These are phyloP conservation scores for Melangyna quadrimaculata DNA, from an alignment of 2,888 invertebrate species.

Conservation along the genomic window DNA sequence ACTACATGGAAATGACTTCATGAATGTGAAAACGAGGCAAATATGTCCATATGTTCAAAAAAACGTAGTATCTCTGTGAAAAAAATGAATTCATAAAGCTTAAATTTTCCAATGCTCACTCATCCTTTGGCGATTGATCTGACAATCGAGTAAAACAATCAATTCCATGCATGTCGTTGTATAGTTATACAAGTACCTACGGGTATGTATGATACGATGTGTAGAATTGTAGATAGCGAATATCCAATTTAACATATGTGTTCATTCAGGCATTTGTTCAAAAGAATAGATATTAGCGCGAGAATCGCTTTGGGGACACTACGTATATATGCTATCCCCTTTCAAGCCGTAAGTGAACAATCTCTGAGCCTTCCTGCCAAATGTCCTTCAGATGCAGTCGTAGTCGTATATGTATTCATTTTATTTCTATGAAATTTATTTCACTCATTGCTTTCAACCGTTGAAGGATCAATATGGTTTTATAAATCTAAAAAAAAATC, in stretches of 20 bases:
- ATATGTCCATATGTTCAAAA: neutral
- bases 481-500: neutral
- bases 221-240: neutral
- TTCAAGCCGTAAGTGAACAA: slow-evolving; percentile 36
- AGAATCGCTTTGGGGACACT: neutral
- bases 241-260: slow-evolving; percentile 49
- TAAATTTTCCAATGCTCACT: slow-evolving; percentile 1
- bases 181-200: slow-evolving; percentile 2
- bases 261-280: slow-evolving; percentile 2
- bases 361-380: neutral
- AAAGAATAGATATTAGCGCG: slow-evolving; percentile 8
- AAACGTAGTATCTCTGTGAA: neutral
- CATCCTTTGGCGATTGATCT: slow-evolving; percentile 21
- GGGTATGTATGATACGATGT: neutral
- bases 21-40: slow-evolving; percentile 27
- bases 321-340: neutral
- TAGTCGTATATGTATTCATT: neutral
- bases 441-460: neutral
- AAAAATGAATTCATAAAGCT: slow-evolving; percentile 23
- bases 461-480: neutral
- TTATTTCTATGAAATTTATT: neutral
- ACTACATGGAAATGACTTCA: slow-evolving; percentile 29
- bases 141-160: slow-evolving; percentile 38
- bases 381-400: slow-evolving; percentile 9
- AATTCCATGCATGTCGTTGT: slow-evolving; percentile 6